Percentiles rank a stretch among this genome's conserved stretches.
These are phyloP conservation scores for Malurus cyaneus DNA, from an alignment of 2,113 vertebrate species.

Conservation along the genomic window DNA sequence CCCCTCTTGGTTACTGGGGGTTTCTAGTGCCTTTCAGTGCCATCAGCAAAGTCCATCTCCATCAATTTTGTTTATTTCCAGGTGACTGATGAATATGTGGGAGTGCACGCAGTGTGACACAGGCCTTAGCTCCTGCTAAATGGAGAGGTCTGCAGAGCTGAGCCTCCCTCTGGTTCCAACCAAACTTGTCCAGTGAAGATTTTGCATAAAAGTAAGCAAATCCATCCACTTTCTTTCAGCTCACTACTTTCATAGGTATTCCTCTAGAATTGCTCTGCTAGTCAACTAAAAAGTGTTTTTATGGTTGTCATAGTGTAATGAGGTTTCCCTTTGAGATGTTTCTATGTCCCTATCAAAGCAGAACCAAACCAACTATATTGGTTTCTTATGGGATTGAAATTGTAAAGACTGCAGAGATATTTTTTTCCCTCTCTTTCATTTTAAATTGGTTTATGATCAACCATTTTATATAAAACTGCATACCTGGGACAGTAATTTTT, in stretches of 20 bases:
- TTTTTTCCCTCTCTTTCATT: neutral
- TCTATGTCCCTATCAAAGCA: neutral
- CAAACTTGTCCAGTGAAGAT: neutral
- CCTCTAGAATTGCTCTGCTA: neutral
- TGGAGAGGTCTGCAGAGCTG: neutral
- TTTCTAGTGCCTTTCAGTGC: neutral
- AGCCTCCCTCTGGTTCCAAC: neutral
- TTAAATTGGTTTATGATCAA: neutral
- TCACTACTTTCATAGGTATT: neutral
- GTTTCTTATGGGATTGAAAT: neutral
- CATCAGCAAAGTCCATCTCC: neutral
- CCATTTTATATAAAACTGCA: neutral
- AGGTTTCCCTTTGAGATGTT: neutral
- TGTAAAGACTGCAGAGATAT: neutral
- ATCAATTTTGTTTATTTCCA: neutral
- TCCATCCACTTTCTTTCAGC: neutral
- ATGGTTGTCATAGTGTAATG: neutral
- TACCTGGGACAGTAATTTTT: neutral
- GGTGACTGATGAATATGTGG: neutral
- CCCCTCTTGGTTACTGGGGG: neutral
- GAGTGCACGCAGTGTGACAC: neutral
- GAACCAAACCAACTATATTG: neutral
- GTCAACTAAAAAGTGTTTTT: neutral
- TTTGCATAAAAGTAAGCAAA: neutral
- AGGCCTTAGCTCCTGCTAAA: neutral